Evolutionary conservation across 2,797 vertebrate genomes (phyloP).

Genomic region (Pseudochirops corinnae): DNA sequence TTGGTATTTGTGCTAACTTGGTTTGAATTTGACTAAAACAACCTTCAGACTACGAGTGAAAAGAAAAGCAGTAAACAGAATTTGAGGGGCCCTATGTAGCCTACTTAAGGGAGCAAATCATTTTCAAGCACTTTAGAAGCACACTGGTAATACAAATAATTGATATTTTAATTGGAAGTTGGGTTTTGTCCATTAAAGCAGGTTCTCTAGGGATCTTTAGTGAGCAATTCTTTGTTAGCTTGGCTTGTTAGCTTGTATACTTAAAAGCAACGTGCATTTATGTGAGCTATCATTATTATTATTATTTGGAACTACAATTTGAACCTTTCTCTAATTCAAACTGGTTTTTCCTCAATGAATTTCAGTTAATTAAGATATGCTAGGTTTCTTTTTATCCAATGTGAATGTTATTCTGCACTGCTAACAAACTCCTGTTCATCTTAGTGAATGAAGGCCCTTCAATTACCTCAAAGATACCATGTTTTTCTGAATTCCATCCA

Average conservation of each 20-base stretch:
- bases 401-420: slow-evolving; percentile 38
- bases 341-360: slow-evolving; percentile 32
- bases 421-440: slow-evolving; percentile 39
- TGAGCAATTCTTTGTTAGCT: not conserved
- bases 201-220: slow-evolving; percentile 3
- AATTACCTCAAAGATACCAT: slow-evolving; percentile 41
- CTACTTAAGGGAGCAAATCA: slow-evolving; percentile 37
- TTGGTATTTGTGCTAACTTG: slow-evolving; percentile 39
- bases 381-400: slow-evolving; percentile 29
- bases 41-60: not conserved
- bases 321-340: slow-evolving; percentile 43
- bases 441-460: slow-evolving; percentile 41
- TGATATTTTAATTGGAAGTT: slow-evolving; percentile 22
- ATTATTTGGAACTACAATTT: slow-evolving; percentile 47
- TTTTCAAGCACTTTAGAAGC: slow-evolving; percentile 36
- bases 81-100: not conserved
- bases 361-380: slow-evolving; percentile 17
- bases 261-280: not conserved
- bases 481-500: slow-evolving; percentile 53
- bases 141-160: slow-evolving; percentile 19
- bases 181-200: slow-evolving; percentile 35
- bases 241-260: not conserved
- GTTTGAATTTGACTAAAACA: slow-evolving; percentile 22
- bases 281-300: not conserved
- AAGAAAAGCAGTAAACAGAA: slow-evolving; percentile 11